Conservation (phyloP, 1,140 invertebrate species). For the Pseudomyrmex flavicornis region DNA sequence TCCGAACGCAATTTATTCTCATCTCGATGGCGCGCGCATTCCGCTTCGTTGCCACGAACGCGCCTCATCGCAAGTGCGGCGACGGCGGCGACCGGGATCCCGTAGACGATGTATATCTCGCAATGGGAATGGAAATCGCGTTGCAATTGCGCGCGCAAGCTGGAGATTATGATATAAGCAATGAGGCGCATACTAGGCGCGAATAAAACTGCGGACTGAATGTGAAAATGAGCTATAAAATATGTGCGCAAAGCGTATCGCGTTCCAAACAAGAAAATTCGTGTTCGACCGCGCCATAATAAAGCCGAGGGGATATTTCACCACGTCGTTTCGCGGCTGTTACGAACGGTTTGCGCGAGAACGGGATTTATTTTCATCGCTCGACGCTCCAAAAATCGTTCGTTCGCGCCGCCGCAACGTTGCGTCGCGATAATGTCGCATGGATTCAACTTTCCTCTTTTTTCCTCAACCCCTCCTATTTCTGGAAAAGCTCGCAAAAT, state of each 20-base stretch:
- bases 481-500: constrained; percentile 30
- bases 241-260: background rate
- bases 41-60: background rate
- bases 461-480: too few species aligned
- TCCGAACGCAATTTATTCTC: constrained; percentile 68
- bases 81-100: background rate
- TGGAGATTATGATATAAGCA: constrained; percentile 13
- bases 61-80: constrained; percentile 11
- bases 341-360: background rate
- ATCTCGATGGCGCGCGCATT: constrained; percentile 48
- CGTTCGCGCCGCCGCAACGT: background rate
- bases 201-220: background rate
- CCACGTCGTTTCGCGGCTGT: background rate
- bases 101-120: constrained; percentile 5
- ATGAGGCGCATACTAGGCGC: background rate
- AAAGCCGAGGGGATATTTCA: background rate
- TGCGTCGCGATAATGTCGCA: constrained; percentile 5
- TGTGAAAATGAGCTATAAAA: too few species aligned
- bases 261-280: constrained; percentile 10
- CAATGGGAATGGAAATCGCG: constrained; percentile 51
- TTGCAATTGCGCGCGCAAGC: constrained; percentile 13
- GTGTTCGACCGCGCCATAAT: background rate
- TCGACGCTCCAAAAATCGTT: background rate
- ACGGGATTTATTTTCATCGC: constrained; percentile 44
- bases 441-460: too few species aligned